Evolutionary conservation across 2,113 vertebrate species (phyloP), one percentile per base, ranked within the genome.

Genomic region (Rhinoptilus africanus): DNA sequence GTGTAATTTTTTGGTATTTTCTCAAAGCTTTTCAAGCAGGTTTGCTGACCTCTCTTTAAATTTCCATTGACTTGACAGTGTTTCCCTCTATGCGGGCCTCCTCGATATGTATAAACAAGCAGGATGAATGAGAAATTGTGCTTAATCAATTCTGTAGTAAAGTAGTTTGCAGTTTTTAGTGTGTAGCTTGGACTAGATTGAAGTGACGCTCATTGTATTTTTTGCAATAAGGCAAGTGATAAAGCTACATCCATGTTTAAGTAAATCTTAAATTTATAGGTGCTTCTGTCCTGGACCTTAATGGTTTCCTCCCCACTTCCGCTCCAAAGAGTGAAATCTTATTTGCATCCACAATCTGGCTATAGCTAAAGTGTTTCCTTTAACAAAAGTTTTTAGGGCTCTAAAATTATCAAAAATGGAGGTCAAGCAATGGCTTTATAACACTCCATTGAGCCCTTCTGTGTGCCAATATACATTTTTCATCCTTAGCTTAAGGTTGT

Each of bases 401-500:
- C 45, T 83, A 76, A 96, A 97, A 97, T 95, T 68, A 89, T 84
- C 85, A 96, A 95, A 96, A 96, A 90, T 62, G 35, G 94, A 96
- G 93, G 92, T 95, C 89, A 90, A 90, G 85, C 45, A 47, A 59
- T 69, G 82, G 92, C 85, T 96, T 96, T 96, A 80, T 81, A 96
- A 95, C 85, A 86, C 75, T 96, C 82, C 85, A 72, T 39, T 96
- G 92, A 95, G 89, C 73, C 72, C 48, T 96, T 94, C 92, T 92
- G 57, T 37, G 50, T 81, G 95, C 89, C 92, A 85, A 57, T 96
- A 93, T 95, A 94, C 82, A 93, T 97, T 96, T 95, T 96, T 97
- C 96, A 96, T 97, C 91, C 87, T 94, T 93, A 96, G 94, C 89
- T 97, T 97, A 93, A 97, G 96, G 96, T 95, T 97, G 94, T 96